These are phyloP conservation scores for Amiota mariae DNA, from an alignment of 2,888 invertebrate species.

Conservation along the genomic window DNA sequence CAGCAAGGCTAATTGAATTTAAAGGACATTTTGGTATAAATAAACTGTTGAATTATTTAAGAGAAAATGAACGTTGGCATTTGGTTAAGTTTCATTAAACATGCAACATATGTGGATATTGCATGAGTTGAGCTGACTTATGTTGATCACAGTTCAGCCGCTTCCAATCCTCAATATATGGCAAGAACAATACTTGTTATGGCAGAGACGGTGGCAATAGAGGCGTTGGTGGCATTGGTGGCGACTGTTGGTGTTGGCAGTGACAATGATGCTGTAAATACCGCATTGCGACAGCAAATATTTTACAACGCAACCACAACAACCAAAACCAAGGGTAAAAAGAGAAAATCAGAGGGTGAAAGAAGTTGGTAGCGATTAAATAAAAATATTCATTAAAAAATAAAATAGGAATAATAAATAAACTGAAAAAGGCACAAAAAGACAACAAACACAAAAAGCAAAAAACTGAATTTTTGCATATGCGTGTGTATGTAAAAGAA, in stretches of 20 bases:
- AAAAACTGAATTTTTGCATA: neutral
- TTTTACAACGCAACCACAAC: slow-evolving; percentile 27
- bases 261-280: slow-evolving; percentile 24
- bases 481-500: too few relatives aligned
- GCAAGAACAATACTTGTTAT: too few relatives aligned
- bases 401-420: neutral
- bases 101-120: too few relatives aligned
- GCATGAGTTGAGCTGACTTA: too few relatives aligned
- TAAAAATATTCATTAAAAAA: neutral
- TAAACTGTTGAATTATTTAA: neutral
- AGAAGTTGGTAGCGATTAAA: too few relatives aligned
- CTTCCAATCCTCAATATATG: too few relatives aligned
- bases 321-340: slow-evolving; percentile 5
- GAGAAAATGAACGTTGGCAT: neutral
- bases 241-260: slow-evolving; percentile 22
- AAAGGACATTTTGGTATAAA: neutral
- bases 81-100: too few relatives aligned
- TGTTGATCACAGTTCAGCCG: too few relatives aligned
- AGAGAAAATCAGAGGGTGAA: neutral
- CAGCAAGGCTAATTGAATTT: slow-evolving; percentile 3
- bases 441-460: neutral
- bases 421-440: too few relatives aligned
- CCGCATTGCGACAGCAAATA: slow-evolving; percentile 28
- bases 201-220: neutral
- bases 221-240: neutral